These are phyloP conservation scores for Ganaspis sp. DNA, from an alignment of 1,140 invertebrate species.

Conservation along the genomic window DNA sequence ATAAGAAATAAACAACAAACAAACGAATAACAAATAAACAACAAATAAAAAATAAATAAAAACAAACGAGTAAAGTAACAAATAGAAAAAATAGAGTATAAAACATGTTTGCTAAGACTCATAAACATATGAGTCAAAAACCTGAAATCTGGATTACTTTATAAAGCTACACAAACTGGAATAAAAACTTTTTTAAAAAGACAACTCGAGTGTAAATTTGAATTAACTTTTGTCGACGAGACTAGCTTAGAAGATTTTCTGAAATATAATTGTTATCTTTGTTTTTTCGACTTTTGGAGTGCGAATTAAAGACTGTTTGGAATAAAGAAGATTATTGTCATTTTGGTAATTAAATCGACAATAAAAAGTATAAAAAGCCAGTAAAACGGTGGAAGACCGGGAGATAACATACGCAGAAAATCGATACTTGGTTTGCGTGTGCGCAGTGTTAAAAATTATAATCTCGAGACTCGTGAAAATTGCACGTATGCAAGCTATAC, in stretches of 20 bases:
- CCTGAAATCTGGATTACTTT: too few species aligned
- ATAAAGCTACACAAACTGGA: too few species aligned
- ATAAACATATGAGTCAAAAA: too few species aligned
- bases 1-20: too few species aligned
- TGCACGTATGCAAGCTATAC: not conserved
- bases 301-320: not conserved
- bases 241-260: not conserved
- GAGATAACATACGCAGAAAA: conserved; percentile 23
- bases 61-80: too few species aligned
- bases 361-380: not conserved
- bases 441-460: conserved; percentile 25
- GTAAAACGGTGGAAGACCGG: not conserved
- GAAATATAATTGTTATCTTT: too few species aligned
- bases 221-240: not conserved
- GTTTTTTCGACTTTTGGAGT: not conserved
- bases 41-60: too few species aligned
- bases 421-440: conserved; percentile 10
- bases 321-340: not conserved
- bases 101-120: too few species aligned
- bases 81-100: too few species aligned
- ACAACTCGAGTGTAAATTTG: too few species aligned
- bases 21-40: too few species aligned
- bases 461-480: conserved; percentile 5
- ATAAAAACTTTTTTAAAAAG: too few species aligned
- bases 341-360: conserved; percentile 4